Evolutionary conservation across 2,797 vertebrate genomes (phyloP).

Genomic region (Pogonophryne albipinna): DNA sequence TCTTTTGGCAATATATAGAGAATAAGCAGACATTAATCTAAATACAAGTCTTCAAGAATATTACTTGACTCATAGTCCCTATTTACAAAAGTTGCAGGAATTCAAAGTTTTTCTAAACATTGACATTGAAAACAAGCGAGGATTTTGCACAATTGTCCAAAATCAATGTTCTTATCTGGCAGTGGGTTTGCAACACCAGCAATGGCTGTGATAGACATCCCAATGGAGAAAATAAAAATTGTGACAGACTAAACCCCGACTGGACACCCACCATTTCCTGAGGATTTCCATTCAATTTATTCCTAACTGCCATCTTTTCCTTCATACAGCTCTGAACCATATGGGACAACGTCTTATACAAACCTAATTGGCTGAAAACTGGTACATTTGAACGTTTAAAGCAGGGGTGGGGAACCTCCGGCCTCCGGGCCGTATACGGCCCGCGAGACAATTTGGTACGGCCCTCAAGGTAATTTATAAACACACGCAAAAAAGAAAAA

Average conservation of each 20-base stretch:
- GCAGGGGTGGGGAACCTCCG: too few relatives aligned
- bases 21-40: too few relatives aligned
- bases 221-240: not conserved
- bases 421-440: too few relatives aligned
- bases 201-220: not conserved
- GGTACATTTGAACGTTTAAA: conserved; percentile 21
- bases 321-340: conserved; percentile 16
- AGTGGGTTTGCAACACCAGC: not conserved
- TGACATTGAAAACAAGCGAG: too few relatives aligned
- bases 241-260: not conserved
- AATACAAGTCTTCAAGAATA: too few relatives aligned
- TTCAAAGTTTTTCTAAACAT: not conserved
- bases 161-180: not conserved
- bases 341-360: conserved; percentile 32
- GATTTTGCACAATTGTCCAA: not conserved
- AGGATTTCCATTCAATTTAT: conserved; percentile 3
- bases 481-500: too few relatives aligned
- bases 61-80: not conserved
- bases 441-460: too few relatives aligned
- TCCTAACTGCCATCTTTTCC: conserved; percentile 24
- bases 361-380: conserved; percentile 26
- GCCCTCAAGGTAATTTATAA: too few relatives aligned
- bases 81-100: not conserved
- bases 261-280: not conserved
- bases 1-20: too few relatives aligned